Evolutionary conservation across 2,888 invertebrate genomes (phyloP).

Genomic region (Candidula unifasciata): DNA sequence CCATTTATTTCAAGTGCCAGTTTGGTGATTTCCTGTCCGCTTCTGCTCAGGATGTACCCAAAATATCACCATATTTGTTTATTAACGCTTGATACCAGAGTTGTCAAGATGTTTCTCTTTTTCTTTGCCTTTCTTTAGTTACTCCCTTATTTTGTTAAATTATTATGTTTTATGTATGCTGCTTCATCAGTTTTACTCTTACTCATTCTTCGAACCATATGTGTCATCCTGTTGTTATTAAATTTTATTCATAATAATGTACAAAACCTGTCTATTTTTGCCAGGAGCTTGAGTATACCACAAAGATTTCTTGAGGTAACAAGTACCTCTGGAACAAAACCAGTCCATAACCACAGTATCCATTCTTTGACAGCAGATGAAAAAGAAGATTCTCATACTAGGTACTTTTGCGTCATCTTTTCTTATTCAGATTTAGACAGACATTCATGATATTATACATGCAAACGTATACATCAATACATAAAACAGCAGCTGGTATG

Average conservation of each 20-base stretch:
- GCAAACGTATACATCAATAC: no score
- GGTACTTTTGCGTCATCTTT: constrained; percentile 53
- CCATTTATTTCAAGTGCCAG: no score
- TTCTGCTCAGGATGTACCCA: no score
- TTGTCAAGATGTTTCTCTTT: no score
- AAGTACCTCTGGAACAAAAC: constrained; percentile 60
- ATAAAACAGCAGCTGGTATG: no score
- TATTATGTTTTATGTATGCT: background rate
- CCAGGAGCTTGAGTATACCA: constrained; percentile 66
- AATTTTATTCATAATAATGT: no score
- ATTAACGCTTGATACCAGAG: no score
- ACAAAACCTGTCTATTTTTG: background rate
- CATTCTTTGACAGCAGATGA: constrained; percentile 75
- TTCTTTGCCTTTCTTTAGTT: no score
- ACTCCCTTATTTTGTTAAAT: no score
- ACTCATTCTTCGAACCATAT: background rate
- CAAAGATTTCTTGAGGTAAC: constrained; percentile 70
- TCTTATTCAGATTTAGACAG: background rate
- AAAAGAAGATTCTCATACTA: constrained; percentile 72
- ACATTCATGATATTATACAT: no score
- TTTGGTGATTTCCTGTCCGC: no score
- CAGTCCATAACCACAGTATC: constrained; percentile 68
- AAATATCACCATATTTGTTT: no score
- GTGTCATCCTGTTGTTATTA: background rate
- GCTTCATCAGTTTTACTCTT: background rate